phyloP scores from a whole-genome alignment of 2,888 invertebrate species.

The Ganaspis brasiliensis region DNA sequence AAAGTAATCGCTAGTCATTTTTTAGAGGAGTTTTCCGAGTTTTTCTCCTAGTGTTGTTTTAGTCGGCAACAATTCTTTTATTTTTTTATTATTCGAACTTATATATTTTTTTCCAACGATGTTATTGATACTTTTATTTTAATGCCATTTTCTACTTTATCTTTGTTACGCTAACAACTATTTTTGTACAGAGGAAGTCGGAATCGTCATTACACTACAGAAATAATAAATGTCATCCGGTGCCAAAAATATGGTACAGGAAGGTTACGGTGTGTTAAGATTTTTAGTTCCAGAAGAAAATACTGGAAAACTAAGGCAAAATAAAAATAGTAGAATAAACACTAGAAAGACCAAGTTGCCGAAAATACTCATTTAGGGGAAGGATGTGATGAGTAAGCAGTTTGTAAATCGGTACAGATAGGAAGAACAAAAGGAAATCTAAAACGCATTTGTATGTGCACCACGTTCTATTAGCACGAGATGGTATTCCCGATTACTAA shows the following conservation, averaged over 20 bases:
- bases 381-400: constrained; percentile 38
- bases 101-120: no score
- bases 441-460: constrained; percentile 49
- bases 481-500: constrained; percentile 58
- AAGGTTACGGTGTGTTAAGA: constrained; percentile 25
- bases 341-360: constrained; percentile 1
- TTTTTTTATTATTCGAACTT: no score
- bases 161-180: constrained; percentile 9
- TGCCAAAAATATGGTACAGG: constrained; percentile 15
- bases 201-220: background rate
- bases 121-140: background rate
- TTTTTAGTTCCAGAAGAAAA: constrained; percentile 23
- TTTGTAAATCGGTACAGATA: constrained; percentile 28
- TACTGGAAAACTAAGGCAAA: background rate
- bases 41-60: no score
- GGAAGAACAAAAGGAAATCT: constrained; percentile 40
- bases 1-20: background rate
- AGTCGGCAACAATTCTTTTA: no score
- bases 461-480: constrained; percentile 55
- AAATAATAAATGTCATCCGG: constrained; percentile 32
- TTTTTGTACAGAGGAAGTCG: constrained; percentile 14
- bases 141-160: background rate
- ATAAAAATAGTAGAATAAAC: constrained; percentile 28
- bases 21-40: no score
- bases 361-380: constrained; percentile 24